These are phyloP conservation scores for Corvus hawaiiensis DNA, from an alignment of 2,113 vertebrate species.

Conservation along the genomic window DNA sequence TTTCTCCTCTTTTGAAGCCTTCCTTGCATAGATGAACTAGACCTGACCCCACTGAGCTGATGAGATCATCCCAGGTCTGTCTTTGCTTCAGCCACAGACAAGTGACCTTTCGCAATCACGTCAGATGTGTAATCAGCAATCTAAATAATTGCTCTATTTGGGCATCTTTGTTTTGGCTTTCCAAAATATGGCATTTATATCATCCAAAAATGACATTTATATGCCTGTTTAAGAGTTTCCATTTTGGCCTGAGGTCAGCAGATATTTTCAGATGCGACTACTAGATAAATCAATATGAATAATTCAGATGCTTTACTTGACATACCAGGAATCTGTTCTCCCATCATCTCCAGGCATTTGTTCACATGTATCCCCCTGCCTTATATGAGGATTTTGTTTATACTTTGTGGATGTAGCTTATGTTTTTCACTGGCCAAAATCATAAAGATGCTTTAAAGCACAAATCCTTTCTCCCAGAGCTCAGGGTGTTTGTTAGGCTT, in stretches of 20 bases:
- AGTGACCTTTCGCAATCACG: background rate
- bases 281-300: background rate
- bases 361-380: background rate
- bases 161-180: constrained; percentile 14
- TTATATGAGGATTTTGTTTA: background rate
- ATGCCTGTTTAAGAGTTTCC: background rate
- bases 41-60: background rate
- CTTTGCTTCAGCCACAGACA: background rate
- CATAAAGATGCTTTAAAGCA: background rate
- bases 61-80: constrained; percentile 43
- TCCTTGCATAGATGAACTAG: background rate
- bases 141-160: constrained; percentile 45
- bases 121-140: constrained; percentile 22
- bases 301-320: background rate
- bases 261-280: background rate
- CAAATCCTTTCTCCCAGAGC: background rate
- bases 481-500: background rate
- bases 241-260: constrained; percentile 5
- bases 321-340: background rate
- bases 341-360: background rate
- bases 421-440: background rate
- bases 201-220: constrained; percentile 12
- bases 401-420: background rate
- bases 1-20: background rate
- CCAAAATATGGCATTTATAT: background rate